Evolutionary conservation across 2,797 vertebrate species (phyloP).

Genomic region (Glyptemys insculpta): DNA sequence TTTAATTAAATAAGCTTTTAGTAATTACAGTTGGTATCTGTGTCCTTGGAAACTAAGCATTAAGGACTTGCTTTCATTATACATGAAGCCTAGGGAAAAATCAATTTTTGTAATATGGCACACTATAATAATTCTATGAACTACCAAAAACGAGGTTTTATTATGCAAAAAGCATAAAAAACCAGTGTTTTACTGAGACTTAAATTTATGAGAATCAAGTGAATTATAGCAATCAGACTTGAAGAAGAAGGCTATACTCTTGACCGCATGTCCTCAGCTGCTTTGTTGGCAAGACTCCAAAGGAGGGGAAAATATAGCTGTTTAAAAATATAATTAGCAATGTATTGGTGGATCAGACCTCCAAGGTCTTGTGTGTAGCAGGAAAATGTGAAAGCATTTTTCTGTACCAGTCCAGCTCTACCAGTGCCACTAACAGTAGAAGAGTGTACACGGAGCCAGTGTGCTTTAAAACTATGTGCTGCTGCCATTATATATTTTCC

Average conservation of each 20-base stretch:
- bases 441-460: background rate
- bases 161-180: background rate
- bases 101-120: background rate
- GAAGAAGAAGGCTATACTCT: constrained; percentile 4
- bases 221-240: background rate
- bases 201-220: background rate
- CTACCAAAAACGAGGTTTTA: background rate
- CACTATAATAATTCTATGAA: background rate
- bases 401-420: background rate
- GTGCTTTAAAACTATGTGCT: background rate
- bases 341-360: background rate
- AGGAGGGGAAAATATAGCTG: accelerated
- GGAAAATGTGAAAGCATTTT: background rate
- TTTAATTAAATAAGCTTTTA: constrained; percentile 41
- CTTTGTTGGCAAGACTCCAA: background rate
- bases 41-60: constrained; percentile 46
- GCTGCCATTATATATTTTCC: accelerated
- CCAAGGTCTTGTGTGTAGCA: background rate
- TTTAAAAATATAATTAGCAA: constrained; percentile 5
- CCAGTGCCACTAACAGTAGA: background rate
- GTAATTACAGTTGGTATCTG: constrained; percentile 57
- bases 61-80: constrained; percentile 38
- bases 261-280: background rate
- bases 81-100: background rate
- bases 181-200: background rate